Evolutionary conservation across 2,113 vertebrate genomes (phyloP).

Genomic region (Illadopsis cleaveri): DNA sequence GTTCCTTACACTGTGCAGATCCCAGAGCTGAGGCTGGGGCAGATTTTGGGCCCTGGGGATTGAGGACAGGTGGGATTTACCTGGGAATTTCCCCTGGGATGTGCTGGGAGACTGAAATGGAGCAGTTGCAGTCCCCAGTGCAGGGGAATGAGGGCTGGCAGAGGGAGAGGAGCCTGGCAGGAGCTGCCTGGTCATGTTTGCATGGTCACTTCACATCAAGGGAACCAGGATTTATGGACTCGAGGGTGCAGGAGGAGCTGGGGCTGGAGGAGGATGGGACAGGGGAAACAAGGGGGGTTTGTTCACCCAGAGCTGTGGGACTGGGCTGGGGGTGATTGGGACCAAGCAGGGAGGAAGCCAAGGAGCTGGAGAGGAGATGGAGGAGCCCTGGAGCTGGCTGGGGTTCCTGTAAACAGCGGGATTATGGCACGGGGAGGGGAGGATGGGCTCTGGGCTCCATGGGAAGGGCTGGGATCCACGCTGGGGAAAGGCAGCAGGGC

Average conservation of each 20-base stretch:
- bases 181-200: not conserved
- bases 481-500: not conserved
- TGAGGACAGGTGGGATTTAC: not conserved
- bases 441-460: not conserved
- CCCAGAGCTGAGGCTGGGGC: fast-evolving
- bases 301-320: not conserved
- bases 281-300: not conserved
- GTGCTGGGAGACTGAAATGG: not conserved
- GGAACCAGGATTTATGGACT: not conserved
- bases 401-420: not conserved
- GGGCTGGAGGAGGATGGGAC: not conserved
- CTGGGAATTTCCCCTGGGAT: not conserved
- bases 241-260: not conserved
- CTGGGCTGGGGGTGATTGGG: not conserved
- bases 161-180: not conserved
- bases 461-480: not conserved
- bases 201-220: not conserved
- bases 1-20: not conserved
- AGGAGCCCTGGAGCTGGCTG: not conserved
- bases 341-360: fast-evolving
- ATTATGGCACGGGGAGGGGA: not conserved
- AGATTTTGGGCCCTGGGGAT: not conserved
- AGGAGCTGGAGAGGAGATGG: not conserved
- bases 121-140: not conserved
- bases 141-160: not conserved